Percentiles rank a stretch among this genome's conserved stretches.
Conservation (phyloP, 92 coral and sea anemone species). For the Galaxea fascicularis region DNA sequence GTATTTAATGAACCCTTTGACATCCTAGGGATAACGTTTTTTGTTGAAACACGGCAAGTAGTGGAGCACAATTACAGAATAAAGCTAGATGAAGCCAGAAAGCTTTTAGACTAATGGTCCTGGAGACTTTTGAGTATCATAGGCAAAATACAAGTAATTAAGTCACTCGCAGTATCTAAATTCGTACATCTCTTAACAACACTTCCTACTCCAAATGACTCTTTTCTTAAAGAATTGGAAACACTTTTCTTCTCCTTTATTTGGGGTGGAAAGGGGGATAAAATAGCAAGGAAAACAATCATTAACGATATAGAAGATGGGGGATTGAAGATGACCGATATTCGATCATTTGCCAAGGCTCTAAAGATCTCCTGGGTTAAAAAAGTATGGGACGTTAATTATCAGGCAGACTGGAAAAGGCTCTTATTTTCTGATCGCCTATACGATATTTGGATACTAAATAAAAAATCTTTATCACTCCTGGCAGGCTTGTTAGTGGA, state of each 20-base stretch:
- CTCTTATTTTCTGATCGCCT: constrained; percentile 10
- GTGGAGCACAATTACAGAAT: constrained; percentile 4
- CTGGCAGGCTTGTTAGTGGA: not conserved
- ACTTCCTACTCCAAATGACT: constrained; percentile 22
- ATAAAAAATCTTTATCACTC: constrained; percentile 22
- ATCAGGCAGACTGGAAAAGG: constrained; percentile 43
- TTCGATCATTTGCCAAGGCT: constrained; percentile 38
- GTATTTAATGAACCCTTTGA: constrained; percentile 5
- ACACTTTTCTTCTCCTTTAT: constrained; percentile 35
- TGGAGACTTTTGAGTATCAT: constrained; percentile 42
- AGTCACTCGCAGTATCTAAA: constrained; percentile 36
- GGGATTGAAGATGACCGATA: constrained; percentile 35
- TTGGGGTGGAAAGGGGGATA: constrained; percentile 36
- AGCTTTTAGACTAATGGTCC: constrained; percentile 44
- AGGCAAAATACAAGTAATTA: constrained; percentile 46
- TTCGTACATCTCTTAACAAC: constrained; percentile 22
- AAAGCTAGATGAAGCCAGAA: constrained; percentile 20
- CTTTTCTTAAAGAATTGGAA: constrained; percentile 40
- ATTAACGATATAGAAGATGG: constrained; percentile 31
- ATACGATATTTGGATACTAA: constrained; percentile 29
- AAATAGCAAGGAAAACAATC: constrained; percentile 45
- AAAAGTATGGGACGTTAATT: constrained; percentile 20
- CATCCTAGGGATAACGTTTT: constrained; percentile 26
- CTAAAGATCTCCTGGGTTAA: constrained; percentile 34
- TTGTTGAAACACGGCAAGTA: not conserved